phyloP scores from a whole-genome alignment of 2,113 vertebrate genomes.

The Anoplopoma fimbria region DNA sequence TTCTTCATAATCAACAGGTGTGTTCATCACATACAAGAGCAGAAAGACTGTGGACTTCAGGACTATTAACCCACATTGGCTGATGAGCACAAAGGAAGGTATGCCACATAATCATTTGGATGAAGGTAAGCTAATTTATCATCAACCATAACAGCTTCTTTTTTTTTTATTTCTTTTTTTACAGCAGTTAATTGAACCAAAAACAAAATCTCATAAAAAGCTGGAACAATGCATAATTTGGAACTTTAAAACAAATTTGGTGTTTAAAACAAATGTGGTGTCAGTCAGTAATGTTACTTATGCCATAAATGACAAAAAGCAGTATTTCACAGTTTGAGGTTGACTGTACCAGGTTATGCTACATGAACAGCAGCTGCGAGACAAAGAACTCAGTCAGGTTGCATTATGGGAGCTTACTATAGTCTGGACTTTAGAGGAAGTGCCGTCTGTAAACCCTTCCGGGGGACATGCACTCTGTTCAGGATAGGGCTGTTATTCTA shows the following conservation, averaged over 20 bases:
- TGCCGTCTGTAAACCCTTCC: background rate
- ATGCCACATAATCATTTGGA: background rate
- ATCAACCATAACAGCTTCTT: background rate
- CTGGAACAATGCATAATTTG: background rate
- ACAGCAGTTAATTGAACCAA: background rate
- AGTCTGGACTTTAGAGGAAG: background rate
- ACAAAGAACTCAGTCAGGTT: conserved; percentile 7
- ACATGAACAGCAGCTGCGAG: background rate
- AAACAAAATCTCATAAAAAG: background rate
- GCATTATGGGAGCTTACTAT: background rate
- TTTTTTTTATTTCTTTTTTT: background rate
- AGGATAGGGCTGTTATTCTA: background rate
- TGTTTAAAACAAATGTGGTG: background rate
- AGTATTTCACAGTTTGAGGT: conserved; percentile 21
- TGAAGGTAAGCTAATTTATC: background rate
- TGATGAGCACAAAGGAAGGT: background rate
- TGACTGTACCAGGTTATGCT: conserved; percentile 6
- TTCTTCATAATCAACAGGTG: background rate
- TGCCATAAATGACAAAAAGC: background rate
- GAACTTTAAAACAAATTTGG: background rate
- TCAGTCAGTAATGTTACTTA: background rate
- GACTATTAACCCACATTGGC: background rate
- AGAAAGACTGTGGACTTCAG: background rate
- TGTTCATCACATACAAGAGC: background rate
- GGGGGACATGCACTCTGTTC: background rate